Base-by-base conservation (phyloP, 2,888 invertebrate genomes). In the Entomobrya multifasciata region DNA sequence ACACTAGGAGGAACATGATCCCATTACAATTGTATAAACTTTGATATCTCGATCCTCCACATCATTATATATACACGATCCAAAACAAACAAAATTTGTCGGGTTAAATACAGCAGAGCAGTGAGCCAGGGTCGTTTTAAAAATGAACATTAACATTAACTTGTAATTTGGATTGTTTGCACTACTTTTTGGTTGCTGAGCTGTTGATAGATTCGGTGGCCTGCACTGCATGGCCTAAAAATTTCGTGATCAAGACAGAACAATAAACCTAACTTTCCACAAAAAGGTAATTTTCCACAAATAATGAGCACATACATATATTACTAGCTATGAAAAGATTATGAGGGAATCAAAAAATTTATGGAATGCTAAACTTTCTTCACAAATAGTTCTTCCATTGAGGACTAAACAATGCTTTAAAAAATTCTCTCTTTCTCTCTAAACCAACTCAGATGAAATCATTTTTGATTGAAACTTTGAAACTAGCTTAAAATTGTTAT, bases 11-110 rank as follows among this genome's bases (percentile, higher is more conserved):
- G 36, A 36, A 36, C 36, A 6, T 36, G 5, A 36, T 36, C 72
- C 49, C 72, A 74, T 52, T 49, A 49, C 72, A 52, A 74, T n/a
- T 74, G 52, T 74, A 74, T 30, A 74, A 49, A 74, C 72, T 44
- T 67, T 67, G 67, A 44, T 67, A 67, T 67, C 67, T 44, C 67
- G 36, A 41, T 44, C 41, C 44, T 13, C 67, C 44, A 44, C 67
- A 20, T 30, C 13, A n/a, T n/a, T n/a, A n/a, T n/a, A n/a, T n/a
- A n/a, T n/a, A n/a, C 36, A n/a, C 55, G 11, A 67, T 20, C 20
- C 67, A 67, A 44, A 67, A 44, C 44, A 67, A 67, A 67, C 20
- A 67, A 65, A 65, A 67, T 41, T 44, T 67, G 62, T 67, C 67
- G 67, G 67, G 67, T 41, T n/a, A 20, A 22, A 22, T 67, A 44